Percentiles rank a stretch among this genome's conserved stretches.
Conservation (phyloP, 2,888 invertebrate species). For the Gryllus longicercus region DNA sequence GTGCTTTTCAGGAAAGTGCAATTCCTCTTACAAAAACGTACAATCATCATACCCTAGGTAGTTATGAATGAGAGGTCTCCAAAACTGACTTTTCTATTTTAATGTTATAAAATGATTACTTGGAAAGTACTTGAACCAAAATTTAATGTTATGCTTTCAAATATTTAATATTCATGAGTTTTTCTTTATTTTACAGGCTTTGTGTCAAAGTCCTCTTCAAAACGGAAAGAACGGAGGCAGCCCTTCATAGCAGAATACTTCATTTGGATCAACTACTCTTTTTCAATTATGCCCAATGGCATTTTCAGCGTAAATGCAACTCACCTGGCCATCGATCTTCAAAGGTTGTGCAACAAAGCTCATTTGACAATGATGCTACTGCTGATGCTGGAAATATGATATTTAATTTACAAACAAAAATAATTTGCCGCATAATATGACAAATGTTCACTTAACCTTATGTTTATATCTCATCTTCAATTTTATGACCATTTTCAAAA, state of each 20-base stretch:
- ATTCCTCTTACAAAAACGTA: no score
- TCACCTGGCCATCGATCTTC: background rate
- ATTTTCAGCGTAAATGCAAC: constrained; percentile 4
- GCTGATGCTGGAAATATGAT: background rate
- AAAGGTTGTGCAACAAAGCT: constrained; percentile 3
- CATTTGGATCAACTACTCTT: background rate
- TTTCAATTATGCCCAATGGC: background rate
- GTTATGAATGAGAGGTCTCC: no score
- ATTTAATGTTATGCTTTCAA: no score
- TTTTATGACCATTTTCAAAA: background rate
- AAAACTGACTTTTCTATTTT: no score
- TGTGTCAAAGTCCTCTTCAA: background rate
- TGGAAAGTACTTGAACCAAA: no score
- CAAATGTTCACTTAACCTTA: background rate
- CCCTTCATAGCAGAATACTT: background rate
- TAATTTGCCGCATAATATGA: background rate
- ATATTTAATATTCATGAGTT: background rate
- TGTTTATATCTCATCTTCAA: background rate
- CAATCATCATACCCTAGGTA: no score
- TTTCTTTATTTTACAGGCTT: background rate
- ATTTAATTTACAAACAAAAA: background rate
- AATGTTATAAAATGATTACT: no score
- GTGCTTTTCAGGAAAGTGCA: no score
- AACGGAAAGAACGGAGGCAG: background rate
- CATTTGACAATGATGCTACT: background rate